These are phyloP conservation scores for Cryptocephalus moraei DNA, from an alignment of 2,888 invertebrate genomes.

Conservation along the genomic window DNA sequence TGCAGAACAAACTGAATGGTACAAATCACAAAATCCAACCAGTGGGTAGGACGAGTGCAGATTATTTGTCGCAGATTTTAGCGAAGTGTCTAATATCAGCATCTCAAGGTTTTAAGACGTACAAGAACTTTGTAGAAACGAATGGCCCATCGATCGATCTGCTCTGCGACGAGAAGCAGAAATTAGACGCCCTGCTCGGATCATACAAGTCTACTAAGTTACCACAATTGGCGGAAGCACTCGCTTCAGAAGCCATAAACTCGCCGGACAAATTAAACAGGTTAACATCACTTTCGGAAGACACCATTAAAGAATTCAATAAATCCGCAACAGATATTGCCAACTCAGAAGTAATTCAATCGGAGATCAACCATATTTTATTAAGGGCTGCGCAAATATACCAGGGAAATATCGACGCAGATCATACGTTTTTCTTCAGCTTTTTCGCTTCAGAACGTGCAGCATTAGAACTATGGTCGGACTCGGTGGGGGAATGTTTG, in stretches of 20 bases:
- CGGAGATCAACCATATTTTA: conserved; percentile 66
- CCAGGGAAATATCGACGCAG: conserved; percentile 44
- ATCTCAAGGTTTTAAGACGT: conserved; percentile 37
- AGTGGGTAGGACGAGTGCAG: conserved; percentile 41
- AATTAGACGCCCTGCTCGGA: conserved; percentile 23
- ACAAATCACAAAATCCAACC: conserved; percentile 36
- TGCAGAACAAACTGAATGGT: conserved; percentile 57
- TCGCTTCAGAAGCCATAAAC: conserved; percentile 61
- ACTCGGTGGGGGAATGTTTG: conserved; percentile 60
- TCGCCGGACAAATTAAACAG: conserved; percentile 38
- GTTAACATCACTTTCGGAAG: conserved; percentile 45
- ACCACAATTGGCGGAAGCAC: conserved; percentile 57
- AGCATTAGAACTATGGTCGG: conserved; percentile 64
- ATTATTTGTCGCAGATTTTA: conserved; percentile 65
- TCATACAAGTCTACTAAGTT: conserved; percentile 59
- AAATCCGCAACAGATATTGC: conserved; percentile 65
- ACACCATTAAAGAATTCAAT: conserved; percentile 64
- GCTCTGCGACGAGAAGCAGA: conserved; percentile 25
- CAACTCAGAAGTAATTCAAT: conserved; percentile 64
- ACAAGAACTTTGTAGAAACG: conserved; percentile 21
- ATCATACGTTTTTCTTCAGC: conserved; percentile 48
- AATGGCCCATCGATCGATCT: conserved; percentile 22
- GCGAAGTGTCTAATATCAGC: conserved; percentile 53
- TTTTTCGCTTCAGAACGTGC: conserved; percentile 58
- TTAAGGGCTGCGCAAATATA: conserved; percentile 59